phyloP scores from a whole-genome alignment of 2,797 vertebrate genomes.

The Myotis pilosus region DNA sequence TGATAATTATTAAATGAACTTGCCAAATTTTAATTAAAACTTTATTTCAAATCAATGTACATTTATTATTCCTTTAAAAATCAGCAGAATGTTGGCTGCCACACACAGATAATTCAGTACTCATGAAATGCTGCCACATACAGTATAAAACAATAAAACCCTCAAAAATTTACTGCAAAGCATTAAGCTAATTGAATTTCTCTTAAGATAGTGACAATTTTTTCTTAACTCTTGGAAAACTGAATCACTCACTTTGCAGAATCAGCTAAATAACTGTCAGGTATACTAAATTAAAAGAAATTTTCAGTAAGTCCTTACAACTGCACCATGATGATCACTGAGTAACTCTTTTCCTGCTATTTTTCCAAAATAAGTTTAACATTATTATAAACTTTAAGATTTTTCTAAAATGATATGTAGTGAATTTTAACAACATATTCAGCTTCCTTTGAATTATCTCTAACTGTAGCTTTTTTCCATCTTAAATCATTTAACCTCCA shows the following conservation, averaged over 20 bases:
- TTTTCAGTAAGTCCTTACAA: not conserved
- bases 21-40: not conserved
- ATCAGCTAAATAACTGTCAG: not conserved
- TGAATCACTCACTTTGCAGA: not conserved
- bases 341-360: not conserved
- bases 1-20: not conserved
- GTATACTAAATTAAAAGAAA: not conserved
- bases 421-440: not conserved
- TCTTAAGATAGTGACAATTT: not conserved
- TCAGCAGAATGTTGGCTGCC: not conserved
- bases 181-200: not conserved
- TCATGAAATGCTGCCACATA: not conserved
- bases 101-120: not conserved
- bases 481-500: not conserved
- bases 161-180: not conserved
- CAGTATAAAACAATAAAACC: not conserved
- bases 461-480: not conserved
- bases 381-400: not conserved
- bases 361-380: conserved; percentile 32
- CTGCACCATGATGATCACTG: not conserved
- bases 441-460: not conserved
- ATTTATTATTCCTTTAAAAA: not conserved
- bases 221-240: not conserved
- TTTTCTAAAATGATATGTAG: not conserved
- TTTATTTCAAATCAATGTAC: not conserved